Base-by-base conservation (phyloP, 1,140 invertebrate species). In the Drosophila arawakana region DNA sequence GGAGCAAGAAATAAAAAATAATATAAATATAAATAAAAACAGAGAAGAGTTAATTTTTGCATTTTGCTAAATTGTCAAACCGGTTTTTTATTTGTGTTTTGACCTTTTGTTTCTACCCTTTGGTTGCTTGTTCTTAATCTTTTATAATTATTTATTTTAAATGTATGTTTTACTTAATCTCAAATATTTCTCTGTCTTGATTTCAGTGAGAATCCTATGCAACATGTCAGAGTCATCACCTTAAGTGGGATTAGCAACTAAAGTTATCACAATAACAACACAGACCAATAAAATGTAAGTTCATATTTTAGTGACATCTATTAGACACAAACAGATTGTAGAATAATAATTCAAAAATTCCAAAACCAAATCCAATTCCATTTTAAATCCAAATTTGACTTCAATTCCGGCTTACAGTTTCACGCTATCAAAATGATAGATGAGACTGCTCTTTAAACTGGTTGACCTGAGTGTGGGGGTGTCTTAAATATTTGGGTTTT, bases 341-440 rank as follows among this genome's bases (percentile, higher is more conserved):
- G 71, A 55, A 30, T 30, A 85, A 78, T 86, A 50, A 81, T 76
- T 34, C n/a, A 10, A 25, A 21, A 50, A 81, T 76, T 34, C n/a
- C 5, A 25, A 21, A n/a, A 11, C 49, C 46, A 70, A 80, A 76
- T 78, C 74, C 70, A 61, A 69, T 69, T 21, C 34, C 47, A 30
- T 30, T 30, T 30, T 30, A 67, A 80, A 76, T 78, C 75, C 75
- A 71, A 80, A 76, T 82, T 60, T 62, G 44, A 57, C n/a, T 71
- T 41, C 9, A 46, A 73, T 73, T 67, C 70, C 71, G 71, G 63
- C 62, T 50, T 66, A 18, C 66, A 70, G 65, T 88, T 30, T 82
- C 72, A 71, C 60, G 76, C 80, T 83, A 89, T 89, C 84, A 78
- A 80, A 89, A 79, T 89, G 84, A 89, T 66, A 78, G 81, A 89